Base-by-base conservation (phyloP, 2,113 vertebrate species). In the Otis tarda region DNA sequence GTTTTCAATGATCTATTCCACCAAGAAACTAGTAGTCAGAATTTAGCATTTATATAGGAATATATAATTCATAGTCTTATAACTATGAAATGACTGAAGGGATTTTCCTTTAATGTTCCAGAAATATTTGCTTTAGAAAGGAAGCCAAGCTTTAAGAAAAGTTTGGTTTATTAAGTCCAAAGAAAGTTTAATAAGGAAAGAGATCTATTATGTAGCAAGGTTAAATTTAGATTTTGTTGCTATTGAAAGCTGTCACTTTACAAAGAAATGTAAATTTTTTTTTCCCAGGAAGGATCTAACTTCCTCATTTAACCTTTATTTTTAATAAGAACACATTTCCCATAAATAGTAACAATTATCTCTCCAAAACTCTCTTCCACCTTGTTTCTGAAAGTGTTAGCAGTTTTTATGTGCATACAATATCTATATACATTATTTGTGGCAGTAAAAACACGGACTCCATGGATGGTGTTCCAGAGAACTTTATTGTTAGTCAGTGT, bases 331-430 rank as follows among this genome's bases (percentile, higher is more conserved):
- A 89, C 31, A 14, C 17, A 47, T 79, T 95, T 80, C n/a, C 63
- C 49, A 78, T 95, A 95, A 94, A 95, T 90, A 97, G 82, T 33
- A 93, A 63, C 39, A 94, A 93, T 94, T 96, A 65, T 80, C 25
- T 79, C 49, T 91, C 88, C 16, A 43, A 83, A 84, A 61, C 56
- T 53, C 18, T 91, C 61, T 94, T 94, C 63, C 27, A 60, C 69
- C 37, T 93, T 71, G 41, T 90, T 88, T 92, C 65, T 78, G 67
- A 95, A 94, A 77, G 11, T 0, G 0, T 13, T 22, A 76, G 64
- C 67, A 73, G 6, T 30, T 80, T 94, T 93, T 87, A 80, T 75
- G 18, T 63, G 47, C 20, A 23, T 57, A 70, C 33, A 53, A 47
- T 81, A 43, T n/a, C 27, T 84, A 6, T 43, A 27, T 60, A 86